Percentiles rank a stretch among this genome's conserved stretches.
Evolutionary conservation across 2,797 vertebrate species (phyloP).

Genomic region (Eulemur albifrons): DNA sequence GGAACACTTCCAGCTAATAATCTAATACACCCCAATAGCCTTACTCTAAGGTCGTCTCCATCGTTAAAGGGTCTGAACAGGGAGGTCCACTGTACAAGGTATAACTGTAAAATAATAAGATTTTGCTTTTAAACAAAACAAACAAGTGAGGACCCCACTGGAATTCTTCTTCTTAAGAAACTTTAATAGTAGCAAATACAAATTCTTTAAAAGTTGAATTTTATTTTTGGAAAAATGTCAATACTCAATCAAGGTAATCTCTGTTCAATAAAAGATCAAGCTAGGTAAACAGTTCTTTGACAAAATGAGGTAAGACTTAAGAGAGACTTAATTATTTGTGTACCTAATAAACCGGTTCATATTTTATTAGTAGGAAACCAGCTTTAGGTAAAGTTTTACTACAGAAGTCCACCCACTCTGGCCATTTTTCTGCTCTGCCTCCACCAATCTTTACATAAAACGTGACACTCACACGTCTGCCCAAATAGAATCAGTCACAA

Average conservation of each 20-base stretch:
- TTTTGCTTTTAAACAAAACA: background rate
- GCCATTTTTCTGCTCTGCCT: background rate
- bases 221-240: background rate
- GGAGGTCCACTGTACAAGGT: background rate
- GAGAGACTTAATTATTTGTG: background rate
- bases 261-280: background rate
- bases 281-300: background rate
- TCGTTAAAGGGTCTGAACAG: background rate
- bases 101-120: background rate
- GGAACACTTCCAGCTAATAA: background rate
- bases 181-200: background rate
- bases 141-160: background rate
- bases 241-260: background rate
- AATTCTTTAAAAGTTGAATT: background rate
- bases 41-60: background rate
- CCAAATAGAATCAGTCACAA: background rate
- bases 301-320: background rate
- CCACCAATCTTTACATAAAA: background rate
- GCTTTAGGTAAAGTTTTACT: background rate
- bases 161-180: conserved; percentile 2
- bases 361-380: background rate
- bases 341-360: background rate
- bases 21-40: background rate
- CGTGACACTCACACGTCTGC: background rate
- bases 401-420: background rate